These are phyloP conservation scores for Hetaerina americana DNA, from an alignment of 1,140 invertebrate genomes.

Conservation along the genomic window DNA sequence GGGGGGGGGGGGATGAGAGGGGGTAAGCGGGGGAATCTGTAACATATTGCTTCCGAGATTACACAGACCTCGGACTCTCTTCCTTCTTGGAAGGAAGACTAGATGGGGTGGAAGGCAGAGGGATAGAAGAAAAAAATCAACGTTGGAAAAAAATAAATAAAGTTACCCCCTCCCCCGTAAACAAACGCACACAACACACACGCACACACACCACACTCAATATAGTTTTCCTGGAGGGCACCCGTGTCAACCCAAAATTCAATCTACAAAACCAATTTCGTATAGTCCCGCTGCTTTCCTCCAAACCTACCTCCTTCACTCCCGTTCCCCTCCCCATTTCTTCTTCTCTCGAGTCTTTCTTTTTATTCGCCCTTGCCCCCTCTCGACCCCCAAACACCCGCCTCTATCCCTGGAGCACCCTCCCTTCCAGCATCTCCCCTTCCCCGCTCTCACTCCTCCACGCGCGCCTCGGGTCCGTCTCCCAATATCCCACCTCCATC, in stretches of 20 bases:
- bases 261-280: not conserved
- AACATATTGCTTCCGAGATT: not conserved
- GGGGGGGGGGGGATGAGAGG: not conserved
- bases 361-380: not conserved
- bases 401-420: too few species aligned
- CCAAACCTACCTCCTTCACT: not conserved
- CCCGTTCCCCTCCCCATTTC: not conserved
- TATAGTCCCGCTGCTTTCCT: not conserved
- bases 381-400: not conserved
- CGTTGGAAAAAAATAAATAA: too few species aligned
- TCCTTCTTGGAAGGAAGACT: not conserved
- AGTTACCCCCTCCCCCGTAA: too few species aligned
- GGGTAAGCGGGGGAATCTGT: not conserved
- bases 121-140: too few species aligned
- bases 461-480: too few species aligned
- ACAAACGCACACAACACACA: too few species aligned
- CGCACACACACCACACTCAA: too few species aligned
- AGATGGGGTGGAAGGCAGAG: too few species aligned
- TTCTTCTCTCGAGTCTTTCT: not conserved
- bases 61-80: not conserved
- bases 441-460: too few species aligned
- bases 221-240: too few species aligned
- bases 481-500: not conserved
- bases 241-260: not conserved
- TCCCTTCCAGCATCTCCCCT: too few species aligned